Base-by-base conservation (phyloP, 2,888 invertebrate species). In the Lepas anatifera region DNA sequence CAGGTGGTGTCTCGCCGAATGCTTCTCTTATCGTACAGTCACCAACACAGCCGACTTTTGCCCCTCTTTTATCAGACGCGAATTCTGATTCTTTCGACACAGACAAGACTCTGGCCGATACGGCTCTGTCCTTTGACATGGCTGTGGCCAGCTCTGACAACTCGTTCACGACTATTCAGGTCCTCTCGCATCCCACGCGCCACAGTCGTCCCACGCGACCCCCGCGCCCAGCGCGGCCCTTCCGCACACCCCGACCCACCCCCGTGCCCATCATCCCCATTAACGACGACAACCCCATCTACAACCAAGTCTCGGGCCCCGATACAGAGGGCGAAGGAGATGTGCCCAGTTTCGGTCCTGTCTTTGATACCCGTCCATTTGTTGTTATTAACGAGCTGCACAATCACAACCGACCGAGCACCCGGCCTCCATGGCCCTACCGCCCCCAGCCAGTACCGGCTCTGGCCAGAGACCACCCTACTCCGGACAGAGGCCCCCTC, bases 301-400 rank as follows among this genome's bases (percentile, higher is more conserved):
- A 13, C 32, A 58, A 35, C 13, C 58, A 58, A 29, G 58, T 58
- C 18, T 22, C 32, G 22, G 35, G 35, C 18, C 58, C 39, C 8
- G 39, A 32, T 29, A n/a, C 18, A 4, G 52, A 3, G 29, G 29
- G 35, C 69, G 32, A 48, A 67, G 50, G 68, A 67, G 48, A 66
- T 67, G 32, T 48, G 67, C 37, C 46, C 67, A 22, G 67, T 46
- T 37, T 27, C 67, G 46, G 29, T 22, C 25, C 29, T 18, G 46
- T 58, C 39, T 41, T 37, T 68, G 25, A 70, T 46, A 46, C 43
- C 39, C 35, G 66, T 25, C 52, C 70, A 48, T 52, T 58, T 37
- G 68, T 52, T 35, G 3, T 58, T 25, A 32, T 58, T 8, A 29
- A 29, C 8, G 18, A 29, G 35, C 32, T 58, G 32, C 18, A 18